Evolutionary conservation across 2,113 vertebrate genomes (phyloP).

Genomic region (Clinocottus analis): DNA sequence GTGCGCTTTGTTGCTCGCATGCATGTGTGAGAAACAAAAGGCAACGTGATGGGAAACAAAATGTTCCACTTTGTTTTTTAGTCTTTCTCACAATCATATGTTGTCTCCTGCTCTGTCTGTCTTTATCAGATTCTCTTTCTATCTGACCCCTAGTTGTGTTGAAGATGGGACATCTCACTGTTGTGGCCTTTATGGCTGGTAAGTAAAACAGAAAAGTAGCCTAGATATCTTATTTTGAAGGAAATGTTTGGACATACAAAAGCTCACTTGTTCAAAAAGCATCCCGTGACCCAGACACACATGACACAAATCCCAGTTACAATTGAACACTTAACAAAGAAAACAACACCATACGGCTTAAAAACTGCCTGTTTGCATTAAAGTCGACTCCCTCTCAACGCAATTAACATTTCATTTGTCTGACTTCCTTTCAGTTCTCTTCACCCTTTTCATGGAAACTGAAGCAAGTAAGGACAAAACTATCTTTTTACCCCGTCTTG

Average conservation of each 20-base stretch:
- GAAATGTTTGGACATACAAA: not conserved
- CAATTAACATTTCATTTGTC: conserved; percentile 17
- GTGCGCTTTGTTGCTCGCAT: conserved; percentile 22
- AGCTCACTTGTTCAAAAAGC: not conserved
- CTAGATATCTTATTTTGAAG: not conserved
- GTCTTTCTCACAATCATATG: conserved; percentile 18
- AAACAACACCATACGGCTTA: not conserved
- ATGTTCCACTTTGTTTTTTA: not conserved
- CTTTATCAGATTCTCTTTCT: conserved; percentile 31
- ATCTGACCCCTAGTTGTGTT: conserved; percentile 36
- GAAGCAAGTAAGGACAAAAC: conserved; percentile 82
- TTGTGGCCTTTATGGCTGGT: conserved; percentile 79
- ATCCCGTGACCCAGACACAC: not conserved
- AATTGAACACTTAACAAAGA: no score
- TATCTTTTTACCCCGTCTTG: not conserved
- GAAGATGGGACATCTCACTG: conserved; percentile 76
- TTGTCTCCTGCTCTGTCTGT: conserved; percentile 1
- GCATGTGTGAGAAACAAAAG: conserved; percentile 22
- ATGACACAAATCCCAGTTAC: no score
- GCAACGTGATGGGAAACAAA: conserved; percentile 33
- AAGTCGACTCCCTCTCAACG: not conserved
- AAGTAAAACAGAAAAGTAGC: conserved; percentile 38
- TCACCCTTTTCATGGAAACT: conserved; percentile 75
- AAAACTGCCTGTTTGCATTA: not conserved
- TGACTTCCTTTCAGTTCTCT: conserved; percentile 70